A percentile compares a stretch with the other conserved stretches of the same genome.
These are phyloP conservation scores for Engystomops pustulosus DNA, from an alignment of 2,113 vertebrate genomes.

Conservation along the genomic window DNA sequence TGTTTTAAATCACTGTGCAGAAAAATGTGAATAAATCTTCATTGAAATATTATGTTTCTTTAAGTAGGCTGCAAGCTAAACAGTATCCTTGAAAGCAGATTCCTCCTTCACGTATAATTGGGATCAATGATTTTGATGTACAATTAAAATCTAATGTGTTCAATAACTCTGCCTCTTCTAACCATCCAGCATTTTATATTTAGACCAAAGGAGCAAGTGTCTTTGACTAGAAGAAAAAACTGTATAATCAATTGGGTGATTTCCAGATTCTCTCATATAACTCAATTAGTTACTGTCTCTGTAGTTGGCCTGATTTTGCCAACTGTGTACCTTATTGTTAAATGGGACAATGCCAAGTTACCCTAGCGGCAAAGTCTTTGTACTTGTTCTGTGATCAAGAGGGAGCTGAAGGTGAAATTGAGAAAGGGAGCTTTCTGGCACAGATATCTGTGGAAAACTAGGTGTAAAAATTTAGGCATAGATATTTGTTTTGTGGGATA, in stretches of 20 bases:
- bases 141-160: constrained; percentile 35
- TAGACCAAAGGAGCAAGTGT: constrained; percentile 61
- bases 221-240: constrained; percentile 67
- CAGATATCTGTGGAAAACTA: neutral
- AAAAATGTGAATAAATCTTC: too few relatives aligned
- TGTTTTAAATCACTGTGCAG: too few relatives aligned
- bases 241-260: constrained; percentile 61
- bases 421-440: neutral
- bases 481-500: accelerated
- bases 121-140: constrained; percentile 23
- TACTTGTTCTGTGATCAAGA: neutral
- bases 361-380: constrained; percentile 30
- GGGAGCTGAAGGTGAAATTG: constrained; percentile 8
- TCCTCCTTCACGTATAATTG: constrained; percentile 41
- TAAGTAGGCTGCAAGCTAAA: neutral
- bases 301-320: constrained; percentile 62
- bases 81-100: neutral
- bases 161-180: constrained; percentile 41
- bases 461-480: neutral
- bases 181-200: constrained; percentile 47
- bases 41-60: too few relatives aligned
- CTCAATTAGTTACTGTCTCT: constrained; percentile 67
- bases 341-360: constrained; percentile 63
- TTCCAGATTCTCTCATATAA: constrained; percentile 70
- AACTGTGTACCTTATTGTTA: constrained; percentile 56